A percentile compares a stretch with the other conserved stretches of the same genome.
Conservation (phyloP, 1,140 invertebrate genomes). For the Trypoxylus dichotomus region DNA sequence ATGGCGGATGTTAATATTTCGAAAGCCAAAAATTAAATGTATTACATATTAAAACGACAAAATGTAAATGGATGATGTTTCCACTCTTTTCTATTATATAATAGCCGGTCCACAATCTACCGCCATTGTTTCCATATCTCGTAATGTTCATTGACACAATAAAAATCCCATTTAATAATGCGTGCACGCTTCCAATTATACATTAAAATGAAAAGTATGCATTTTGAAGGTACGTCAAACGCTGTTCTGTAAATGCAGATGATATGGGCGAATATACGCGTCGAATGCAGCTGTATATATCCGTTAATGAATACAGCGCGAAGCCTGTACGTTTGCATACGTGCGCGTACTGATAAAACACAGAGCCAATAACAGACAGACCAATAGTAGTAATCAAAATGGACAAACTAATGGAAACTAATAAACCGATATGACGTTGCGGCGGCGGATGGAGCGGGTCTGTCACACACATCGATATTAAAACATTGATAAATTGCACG, state of each 20-base stretch:
- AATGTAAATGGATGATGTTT: too few relatives aligned
- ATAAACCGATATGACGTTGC: constrained; percentile 12
- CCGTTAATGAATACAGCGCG: neutral
- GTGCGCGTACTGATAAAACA: neutral
- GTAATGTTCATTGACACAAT: neutral
- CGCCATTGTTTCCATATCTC: too few relatives aligned
- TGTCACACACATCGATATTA: constrained; percentile 20
- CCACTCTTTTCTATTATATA: neutral
- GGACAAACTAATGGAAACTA: constrained; percentile 21
- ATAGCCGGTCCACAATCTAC: too few relatives aligned
- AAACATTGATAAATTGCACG: constrained; percentile 7
- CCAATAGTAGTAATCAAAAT: constrained; percentile 2
- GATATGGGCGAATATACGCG: neutral
- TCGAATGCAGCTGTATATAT: neutral
- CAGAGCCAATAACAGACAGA: neutral
- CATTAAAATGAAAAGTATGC: neutral
- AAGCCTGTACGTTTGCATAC: neutral
- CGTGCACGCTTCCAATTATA: neutral
- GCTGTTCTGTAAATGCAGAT: neutral
- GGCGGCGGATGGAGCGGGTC: neutral
- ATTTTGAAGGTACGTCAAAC: neutral
- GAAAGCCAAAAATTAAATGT: too few relatives aligned
- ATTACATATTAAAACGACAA: too few relatives aligned
- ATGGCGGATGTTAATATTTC: too few relatives aligned
- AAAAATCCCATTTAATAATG: neutral